phyloP scores from a whole-genome alignment of 2,888 invertebrate species.

The Tanaodytes sp. region DNA sequence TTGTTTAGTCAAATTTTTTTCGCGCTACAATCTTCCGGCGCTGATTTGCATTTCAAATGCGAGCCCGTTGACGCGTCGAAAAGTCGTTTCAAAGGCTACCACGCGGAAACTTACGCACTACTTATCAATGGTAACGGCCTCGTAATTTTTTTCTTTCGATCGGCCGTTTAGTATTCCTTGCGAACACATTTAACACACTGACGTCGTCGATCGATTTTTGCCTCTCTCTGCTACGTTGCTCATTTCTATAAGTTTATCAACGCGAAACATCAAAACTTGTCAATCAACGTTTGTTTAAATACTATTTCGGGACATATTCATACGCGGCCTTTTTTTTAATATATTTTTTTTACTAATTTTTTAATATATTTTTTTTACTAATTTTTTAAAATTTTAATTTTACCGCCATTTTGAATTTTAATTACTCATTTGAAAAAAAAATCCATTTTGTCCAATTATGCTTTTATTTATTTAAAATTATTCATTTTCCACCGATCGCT shows the following conservation, averaged over 20 bases:
- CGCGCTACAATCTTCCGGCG: slow-evolving; percentile 23
- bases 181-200: slow-evolving; percentile 27
- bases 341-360: too few species aligned
- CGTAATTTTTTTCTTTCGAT: slow-evolving; percentile 42
- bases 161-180: slow-evolving; percentile 33
- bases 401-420: too few species aligned
- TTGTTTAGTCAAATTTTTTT: slow-evolving; percentile 27
- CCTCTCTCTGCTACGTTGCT: neutral
- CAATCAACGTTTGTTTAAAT: too few species aligned
- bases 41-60: slow-evolving; percentile 52
- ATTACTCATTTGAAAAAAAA: too few species aligned
- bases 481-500: neutral
- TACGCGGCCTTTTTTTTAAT: too few species aligned
- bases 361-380: too few species aligned
- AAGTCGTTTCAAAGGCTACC: slow-evolving; percentile 53
- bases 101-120: slow-evolving; percentile 55
- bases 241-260: too few species aligned
- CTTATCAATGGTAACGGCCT: slow-evolving; percentile 54
- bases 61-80: slow-evolving; percentile 54
- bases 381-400: too few species aligned
- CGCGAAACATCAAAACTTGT: too few species aligned
- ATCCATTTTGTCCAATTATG: too few species aligned
- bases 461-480: too few species aligned
- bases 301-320: too few species aligned
- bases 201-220: slow-evolving; percentile 15